phyloP scores from a whole-genome alignment of 2,888 invertebrate genomes.

The Xiphydria camelus region DNA sequence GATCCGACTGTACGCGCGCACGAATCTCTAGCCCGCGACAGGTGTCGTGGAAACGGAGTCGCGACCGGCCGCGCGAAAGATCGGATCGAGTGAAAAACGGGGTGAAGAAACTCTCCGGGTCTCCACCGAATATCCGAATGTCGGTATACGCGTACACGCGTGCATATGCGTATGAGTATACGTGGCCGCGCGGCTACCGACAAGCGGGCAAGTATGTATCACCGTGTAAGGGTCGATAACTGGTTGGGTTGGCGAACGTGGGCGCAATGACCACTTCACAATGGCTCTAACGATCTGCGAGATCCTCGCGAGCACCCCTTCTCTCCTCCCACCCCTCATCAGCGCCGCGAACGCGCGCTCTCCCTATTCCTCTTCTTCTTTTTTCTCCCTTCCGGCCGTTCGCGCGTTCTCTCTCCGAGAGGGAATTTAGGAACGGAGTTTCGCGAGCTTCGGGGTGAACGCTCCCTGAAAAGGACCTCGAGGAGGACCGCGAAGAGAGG shows the following conservation, averaged over 20 bases:
- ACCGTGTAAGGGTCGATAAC: conserved; percentile 19
- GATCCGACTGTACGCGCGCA: too few species aligned
- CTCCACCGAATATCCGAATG: too few species aligned
- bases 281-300: conserved; percentile 47
- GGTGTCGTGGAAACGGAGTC: conserved; percentile 13
- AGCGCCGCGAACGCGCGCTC: conserved; percentile 19
- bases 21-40: conserved; percentile 17
- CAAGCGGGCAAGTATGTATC: conserved; percentile 24
- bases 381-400: conserved; percentile 9
- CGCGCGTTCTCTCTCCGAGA: conserved; percentile 5
- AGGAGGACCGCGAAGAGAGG: conserved; percentile 21
- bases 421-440: conserved; percentile 30
- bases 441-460: conserved; percentile 33
- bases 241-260: conserved; percentile 28
- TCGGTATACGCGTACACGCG: too few species aligned
- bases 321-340: conserved; percentile 9
- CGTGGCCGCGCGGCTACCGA: conserved; percentile 13
- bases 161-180: conserved; percentile 21
- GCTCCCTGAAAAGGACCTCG: conserved; percentile 38
- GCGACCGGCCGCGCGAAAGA: conserved; percentile 21
- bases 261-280: conserved; percentile 47
- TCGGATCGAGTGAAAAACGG: neutral
- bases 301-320: conserved; percentile 26
- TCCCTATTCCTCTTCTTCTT: conserved; percentile 13
- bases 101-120: neutral